A percentile compares a stretch with the other conserved stretches of the same genome.
These are phyloP conservation scores for Stegana nigrithorax DNA, from an alignment of 2,888 invertebrate genomes.

Conservation along the genomic window DNA sequence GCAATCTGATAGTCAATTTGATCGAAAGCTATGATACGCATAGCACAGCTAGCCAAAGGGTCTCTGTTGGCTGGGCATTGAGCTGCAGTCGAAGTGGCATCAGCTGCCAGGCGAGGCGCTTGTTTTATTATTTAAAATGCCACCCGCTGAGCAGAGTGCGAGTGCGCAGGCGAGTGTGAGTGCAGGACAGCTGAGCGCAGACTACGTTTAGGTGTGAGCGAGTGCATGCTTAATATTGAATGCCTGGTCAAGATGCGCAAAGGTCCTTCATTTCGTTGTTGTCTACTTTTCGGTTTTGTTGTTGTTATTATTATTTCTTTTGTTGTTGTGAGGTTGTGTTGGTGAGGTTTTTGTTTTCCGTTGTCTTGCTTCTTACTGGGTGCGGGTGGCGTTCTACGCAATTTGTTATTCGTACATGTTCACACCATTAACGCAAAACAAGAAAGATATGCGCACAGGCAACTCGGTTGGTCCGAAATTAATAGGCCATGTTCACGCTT, in stretches of 20 bases:
- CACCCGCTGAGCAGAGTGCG: constrained; percentile 48
- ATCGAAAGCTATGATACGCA: constrained; percentile 66
- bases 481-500: constrained; percentile 39
- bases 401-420: constrained; percentile 53
- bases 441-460: background rate
- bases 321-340: constrained; percentile 18
- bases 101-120: constrained; percentile 40
- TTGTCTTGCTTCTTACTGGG: constrained; percentile 34
- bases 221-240: too few relatives aligned
- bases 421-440: constrained; percentile 55
- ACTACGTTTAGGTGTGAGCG: too few relatives aligned
- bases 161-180: background rate
- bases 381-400: constrained; percentile 46
- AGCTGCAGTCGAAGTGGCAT: constrained; percentile 2
- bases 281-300: constrained; percentile 22
- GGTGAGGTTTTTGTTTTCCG: constrained; percentile 32
- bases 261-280: background rate
- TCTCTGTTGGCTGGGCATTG: too few relatives aligned
- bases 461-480: constrained; percentile 34
- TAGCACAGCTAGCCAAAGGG: constrained; percentile 25
- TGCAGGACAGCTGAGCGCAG: background rate
- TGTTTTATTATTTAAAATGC: constrained; percentile 49
- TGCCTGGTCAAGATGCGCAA: background rate
- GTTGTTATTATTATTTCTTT: constrained; percentile 23
- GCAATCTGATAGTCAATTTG: constrained; percentile 63